These are phyloP conservation scores for Molorchus minor DNA, from an alignment of 2,888 invertebrate genomes.

Conservation along the genomic window DNA sequence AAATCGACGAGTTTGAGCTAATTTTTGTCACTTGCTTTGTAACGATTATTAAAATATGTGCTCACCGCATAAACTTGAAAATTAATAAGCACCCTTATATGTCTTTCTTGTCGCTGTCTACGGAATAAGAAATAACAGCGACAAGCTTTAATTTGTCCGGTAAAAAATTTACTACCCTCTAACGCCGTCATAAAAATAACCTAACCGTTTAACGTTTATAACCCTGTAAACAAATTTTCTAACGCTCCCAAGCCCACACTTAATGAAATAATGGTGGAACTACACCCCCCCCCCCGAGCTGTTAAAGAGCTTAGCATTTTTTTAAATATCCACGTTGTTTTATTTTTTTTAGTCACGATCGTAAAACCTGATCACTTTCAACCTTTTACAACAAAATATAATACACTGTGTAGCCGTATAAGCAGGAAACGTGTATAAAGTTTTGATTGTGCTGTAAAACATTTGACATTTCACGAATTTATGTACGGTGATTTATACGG, in stretches of 20 bases:
- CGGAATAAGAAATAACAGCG: too few relatives aligned
- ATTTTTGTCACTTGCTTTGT: too few relatives aligned
- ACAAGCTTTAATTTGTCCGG: too few relatives aligned
- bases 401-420: conserved; percentile 19
- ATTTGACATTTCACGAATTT: conserved; percentile 16
- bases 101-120: too few relatives aligned
- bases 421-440: conserved; percentile 23
- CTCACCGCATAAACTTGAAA: too few relatives aligned
- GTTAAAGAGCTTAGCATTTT: neutral
- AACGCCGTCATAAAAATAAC: neutral
- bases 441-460: conserved; percentile 21
- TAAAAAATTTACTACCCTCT: neutral
- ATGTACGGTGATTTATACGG: conserved; percentile 11
- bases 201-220: neutral
- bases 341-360: conserved; percentile 12
- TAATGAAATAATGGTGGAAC: neutral
- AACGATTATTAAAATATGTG: too few relatives aligned
- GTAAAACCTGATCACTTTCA: conserved; percentile 21
- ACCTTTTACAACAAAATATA: conserved; percentile 17
- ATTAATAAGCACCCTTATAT: too few relatives aligned
- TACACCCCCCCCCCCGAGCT: neutral
- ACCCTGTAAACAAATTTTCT: neutral
- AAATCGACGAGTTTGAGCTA: too few relatives aligned
- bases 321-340: neutral
- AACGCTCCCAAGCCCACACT: neutral